Conservation (phyloP, 2,797 vertebrate species). For the Streptopelia turtur region DNA sequence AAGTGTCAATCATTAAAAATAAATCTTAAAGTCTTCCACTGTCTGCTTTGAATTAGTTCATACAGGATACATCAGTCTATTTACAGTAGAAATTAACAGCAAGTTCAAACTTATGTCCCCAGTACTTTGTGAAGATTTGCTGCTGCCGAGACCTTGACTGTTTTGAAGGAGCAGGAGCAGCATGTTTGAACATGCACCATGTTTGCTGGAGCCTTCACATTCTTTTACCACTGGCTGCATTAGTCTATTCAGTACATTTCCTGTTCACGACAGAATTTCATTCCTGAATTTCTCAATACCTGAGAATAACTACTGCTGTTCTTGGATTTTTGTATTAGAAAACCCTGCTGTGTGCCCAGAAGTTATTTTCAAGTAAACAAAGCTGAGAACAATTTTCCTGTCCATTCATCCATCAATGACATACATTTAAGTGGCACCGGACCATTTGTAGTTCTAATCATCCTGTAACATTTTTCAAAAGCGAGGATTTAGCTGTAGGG, state of each 20-base stretch:
- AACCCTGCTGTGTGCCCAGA: neutral
- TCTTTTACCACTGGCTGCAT: neutral
- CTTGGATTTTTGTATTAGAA: neutral
- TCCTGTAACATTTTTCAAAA: neutral
- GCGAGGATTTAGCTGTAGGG: neutral
- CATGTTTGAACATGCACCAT: slow-evolving; percentile 16
- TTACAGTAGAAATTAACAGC: neutral
- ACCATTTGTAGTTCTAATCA: neutral
- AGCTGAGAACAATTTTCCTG: neutral
- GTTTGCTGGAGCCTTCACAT: neutral
- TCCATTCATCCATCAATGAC: neutral
- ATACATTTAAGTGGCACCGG: neutral
- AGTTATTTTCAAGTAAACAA: neutral
- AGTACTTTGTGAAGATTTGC: neutral
- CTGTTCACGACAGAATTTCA: neutral
- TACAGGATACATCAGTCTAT: neutral
- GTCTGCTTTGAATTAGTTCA: neutral
- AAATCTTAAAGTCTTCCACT: neutral
- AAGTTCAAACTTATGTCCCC: slow-evolving; percentile 15
- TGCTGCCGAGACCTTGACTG: neutral
- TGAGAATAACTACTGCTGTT: neutral
- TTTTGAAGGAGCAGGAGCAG: neutral
- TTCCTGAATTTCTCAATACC: neutral
- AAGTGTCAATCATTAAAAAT: neutral
- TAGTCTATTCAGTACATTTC: neutral